Evolutionary conservation across 2,888 invertebrate genomes (phyloP).

Genomic region (Panzeria rudis): DNA sequence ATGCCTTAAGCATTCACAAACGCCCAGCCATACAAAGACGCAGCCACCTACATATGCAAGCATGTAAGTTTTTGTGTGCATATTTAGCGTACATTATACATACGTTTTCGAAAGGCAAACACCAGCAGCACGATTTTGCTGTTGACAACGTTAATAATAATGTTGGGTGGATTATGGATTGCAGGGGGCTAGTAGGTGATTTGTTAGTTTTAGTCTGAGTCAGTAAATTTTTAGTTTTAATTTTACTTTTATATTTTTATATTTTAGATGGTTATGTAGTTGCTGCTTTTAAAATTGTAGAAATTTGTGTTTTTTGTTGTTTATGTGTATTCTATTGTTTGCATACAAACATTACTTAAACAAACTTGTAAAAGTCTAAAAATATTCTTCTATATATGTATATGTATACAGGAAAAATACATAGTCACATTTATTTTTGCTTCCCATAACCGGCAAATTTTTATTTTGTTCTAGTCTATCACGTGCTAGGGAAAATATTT

Average conservation of each 20-base stretch:
- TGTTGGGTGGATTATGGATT: constrained; percentile 58
- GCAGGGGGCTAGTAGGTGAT: constrained; percentile 40
- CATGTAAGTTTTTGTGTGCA: background rate
- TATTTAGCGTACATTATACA: constrained; percentile 49
- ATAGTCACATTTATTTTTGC: constrained; percentile 7
- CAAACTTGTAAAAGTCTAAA: constrained; percentile 9
- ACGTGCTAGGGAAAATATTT: constrained; percentile 54
- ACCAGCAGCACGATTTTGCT: constrained; percentile 61
- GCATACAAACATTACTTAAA: constrained; percentile 20
- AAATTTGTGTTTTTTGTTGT: constrained; percentile 13
- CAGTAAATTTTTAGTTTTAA: constrained; percentile 36
- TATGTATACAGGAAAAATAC: background rate
- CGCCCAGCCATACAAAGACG: background rate
- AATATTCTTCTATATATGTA: background rate
- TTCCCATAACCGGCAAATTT: constrained; percentile 43
- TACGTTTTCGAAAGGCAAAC: constrained; percentile 59
- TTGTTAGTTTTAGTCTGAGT: constrained; percentile 50
- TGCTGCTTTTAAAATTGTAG: constrained; percentile 12
- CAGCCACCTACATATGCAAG: background rate
- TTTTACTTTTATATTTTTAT: constrained; percentile 6
- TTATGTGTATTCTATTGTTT: constrained; percentile 52
- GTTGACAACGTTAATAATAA: constrained; percentile 71
- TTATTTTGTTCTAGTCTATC: constrained; percentile 47
- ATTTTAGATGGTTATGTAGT: background rate
- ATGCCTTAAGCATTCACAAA: constrained; percentile 65